These are phyloP conservation scores for Charadrius vociferus DNA, from an alignment of 2,113 vertebrate species.

Conservation along the genomic window DNA sequence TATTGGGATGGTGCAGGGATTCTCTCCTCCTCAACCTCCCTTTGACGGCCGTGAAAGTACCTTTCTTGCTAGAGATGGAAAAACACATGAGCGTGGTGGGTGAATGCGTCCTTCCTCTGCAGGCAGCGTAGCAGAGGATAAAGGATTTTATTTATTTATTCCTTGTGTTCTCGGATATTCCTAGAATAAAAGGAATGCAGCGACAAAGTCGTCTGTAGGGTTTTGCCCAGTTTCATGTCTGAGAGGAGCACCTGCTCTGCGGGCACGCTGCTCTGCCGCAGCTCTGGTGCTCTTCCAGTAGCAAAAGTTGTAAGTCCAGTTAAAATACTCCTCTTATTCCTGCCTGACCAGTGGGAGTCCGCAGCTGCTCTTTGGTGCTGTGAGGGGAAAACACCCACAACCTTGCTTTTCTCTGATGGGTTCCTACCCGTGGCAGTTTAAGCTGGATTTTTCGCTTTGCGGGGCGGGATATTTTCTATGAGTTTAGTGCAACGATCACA, in stretches of 20 bases:
- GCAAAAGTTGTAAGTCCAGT: not conserved
- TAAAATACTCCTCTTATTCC: not conserved
- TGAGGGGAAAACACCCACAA: not conserved
- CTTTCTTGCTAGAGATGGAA: not conserved
- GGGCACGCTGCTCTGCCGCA: not conserved
- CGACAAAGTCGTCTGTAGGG: not conserved
- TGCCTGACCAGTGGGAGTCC: not conserved
- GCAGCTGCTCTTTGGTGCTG: not conserved
- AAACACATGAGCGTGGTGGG: rapidly evolving
- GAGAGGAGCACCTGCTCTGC: not conserved
- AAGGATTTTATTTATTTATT: too few species aligned
- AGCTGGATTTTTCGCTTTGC: not conserved
- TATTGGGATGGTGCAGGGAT: not conserved
- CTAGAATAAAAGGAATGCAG: not conserved
- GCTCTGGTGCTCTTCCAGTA: not conserved
- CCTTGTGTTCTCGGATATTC: too few species aligned
- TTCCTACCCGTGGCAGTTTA: not conserved
- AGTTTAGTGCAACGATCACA: not conserved
- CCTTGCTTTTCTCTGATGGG: not conserved
- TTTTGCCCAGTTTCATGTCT: not conserved
- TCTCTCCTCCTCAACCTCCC: not conserved
- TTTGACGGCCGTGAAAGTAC: too few species aligned
- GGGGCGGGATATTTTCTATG: not conserved
- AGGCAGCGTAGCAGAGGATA: too few species aligned
- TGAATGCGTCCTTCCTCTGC: not conserved